Percentiles rank a stretch among this genome's conserved stretches.
phyloP scores from a whole-genome alignment of 30 jellyfish, hydroid and myxozoan species.

The Aurelia aurita region DNA sequence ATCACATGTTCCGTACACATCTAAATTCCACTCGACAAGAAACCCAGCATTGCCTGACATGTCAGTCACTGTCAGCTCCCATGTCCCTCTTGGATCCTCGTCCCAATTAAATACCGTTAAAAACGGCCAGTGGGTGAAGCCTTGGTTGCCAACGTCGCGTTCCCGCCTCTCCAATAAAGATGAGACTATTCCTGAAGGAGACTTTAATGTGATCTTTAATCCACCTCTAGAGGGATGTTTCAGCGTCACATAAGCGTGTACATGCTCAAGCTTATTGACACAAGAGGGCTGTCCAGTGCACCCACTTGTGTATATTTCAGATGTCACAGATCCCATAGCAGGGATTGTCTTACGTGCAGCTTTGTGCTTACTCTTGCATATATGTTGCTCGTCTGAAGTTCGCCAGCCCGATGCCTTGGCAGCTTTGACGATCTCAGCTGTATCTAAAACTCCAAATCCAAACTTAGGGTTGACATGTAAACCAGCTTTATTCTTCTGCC shows the following conservation, averaged over 20 bases:
- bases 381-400: slow-evolving; percentile 88
- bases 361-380: slow-evolving; percentile 75
- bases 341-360: slow-evolving; percentile 55
- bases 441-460: slow-evolving; percentile 97
- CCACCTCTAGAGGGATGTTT: slow-evolving; percentile 89
- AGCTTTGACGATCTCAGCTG: slow-evolving; percentile 80
- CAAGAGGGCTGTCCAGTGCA: slow-evolving; percentile 87
- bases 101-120: slow-evolving; percentile 97
- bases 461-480: slow-evolving; percentile 85
- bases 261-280: slow-evolving; percentile 92
- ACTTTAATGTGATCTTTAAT: slow-evolving; percentile 69
- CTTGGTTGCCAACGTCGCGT: slow-evolving; percentile 76
- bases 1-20: slow-evolving; percentile 91
- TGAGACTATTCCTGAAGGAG: slow-evolving; percentile 91
- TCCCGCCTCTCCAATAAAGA: slow-evolving; percentile 74
- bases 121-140: slow-evolving; percentile 94
- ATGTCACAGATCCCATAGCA: slow-evolving; percentile 39
- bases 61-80: slow-evolving; percentile 95
- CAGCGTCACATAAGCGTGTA: slow-evolving; percentile 83
- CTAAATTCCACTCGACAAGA: slow-evolving; percentile 84
- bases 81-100: slow-evolving; percentile 92
- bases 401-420: slow-evolving; percentile 88
- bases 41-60: slow-evolving; percentile 77
- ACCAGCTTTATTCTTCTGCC: slow-evolving; percentile 97
- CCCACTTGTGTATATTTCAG: slow-evolving; percentile 77